Percentiles rank a stretch among this genome's conserved stretches.
phyloP scores from a whole-genome alignment of 1,140 invertebrate species.

The Ceratoteleas bidentatus region DNA sequence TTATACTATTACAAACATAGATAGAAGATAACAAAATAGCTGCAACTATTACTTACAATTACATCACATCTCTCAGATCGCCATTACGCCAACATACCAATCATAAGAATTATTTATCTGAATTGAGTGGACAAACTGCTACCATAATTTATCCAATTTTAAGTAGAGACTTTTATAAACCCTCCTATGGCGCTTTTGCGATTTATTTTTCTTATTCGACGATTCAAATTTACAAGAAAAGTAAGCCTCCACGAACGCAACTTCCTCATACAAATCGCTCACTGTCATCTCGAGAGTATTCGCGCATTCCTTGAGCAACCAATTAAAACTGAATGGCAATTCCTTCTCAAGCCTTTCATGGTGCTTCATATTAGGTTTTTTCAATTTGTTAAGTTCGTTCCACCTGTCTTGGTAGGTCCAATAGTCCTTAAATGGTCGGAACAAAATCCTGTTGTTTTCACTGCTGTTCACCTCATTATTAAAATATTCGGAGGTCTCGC shows the following conservation, averaged over 20 bases:
- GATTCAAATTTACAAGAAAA: conserved; percentile 49
- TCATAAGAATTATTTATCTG: no score
- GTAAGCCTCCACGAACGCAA: conserved; percentile 72
- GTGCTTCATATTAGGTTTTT: neutral
- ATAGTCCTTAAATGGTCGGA: conserved; percentile 73
- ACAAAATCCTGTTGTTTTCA: conserved; percentile 46
- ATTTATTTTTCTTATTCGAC: neutral
- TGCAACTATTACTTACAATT: no score
- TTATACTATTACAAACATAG: no score
- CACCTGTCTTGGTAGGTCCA: conserved; percentile 74
- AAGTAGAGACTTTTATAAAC: conserved; percentile 13
- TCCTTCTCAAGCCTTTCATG: conserved; percentile 71
- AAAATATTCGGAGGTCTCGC: neutral
- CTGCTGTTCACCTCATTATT: neutral
- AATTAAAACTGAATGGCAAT: conserved; percentile 80
- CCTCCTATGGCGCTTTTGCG: neutral
- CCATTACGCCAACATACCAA: no score
- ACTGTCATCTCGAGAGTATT: conserved; percentile 75
- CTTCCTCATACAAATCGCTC: conserved; percentile 80
- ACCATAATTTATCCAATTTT: conserved; percentile 23
- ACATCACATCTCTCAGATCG: no score
- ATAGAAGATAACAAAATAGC: no score
- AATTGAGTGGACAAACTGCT: neutral
- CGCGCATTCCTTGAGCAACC: conserved; percentile 82
- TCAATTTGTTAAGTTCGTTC: neutral